Evolutionary conservation across 2,797 vertebrate genomes (phyloP), one percentile per base, ranked within the genome.

Genomic region (Dryobates pubescens): DNA sequence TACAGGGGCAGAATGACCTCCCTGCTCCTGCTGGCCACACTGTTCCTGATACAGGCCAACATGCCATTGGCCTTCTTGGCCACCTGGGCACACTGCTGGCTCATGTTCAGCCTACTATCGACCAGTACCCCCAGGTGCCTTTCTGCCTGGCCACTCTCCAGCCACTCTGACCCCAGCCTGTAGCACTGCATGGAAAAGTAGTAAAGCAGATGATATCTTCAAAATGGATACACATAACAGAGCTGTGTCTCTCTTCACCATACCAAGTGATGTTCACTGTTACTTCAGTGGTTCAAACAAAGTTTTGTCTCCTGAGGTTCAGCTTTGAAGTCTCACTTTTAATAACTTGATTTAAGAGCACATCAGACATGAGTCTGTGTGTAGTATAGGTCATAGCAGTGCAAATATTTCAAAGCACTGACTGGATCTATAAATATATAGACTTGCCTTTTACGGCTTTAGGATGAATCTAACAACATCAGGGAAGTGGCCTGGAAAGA

Each of bases 201-300:
- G 20, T 43, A 79, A 58, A 65, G 49, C 10, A 53, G 24, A 26
- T 30, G 4, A 11, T 7, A 14, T 62, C 32, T 65, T 49, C 49
- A 69, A 45, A 24, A 41, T 30, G 23, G 10, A 9, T 41, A 32
- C 17, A 23, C 11, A 8, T 3, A 45, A 17, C 6, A 67, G 16
- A 67, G 30, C 14, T 47, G 9, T 29, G 7, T 1, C 15, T 5
- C 29, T 73, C 26, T 57, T 69, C 22, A 38, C 8, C 1, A 0
- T 16, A 20, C 2, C 20, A 43, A 20, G 27, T 38, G 9, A 62
- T 1, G 2, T 29, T 67, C 36, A 23, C n/a, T 59, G 3, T 41
- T 80, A 34, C 17, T 56, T 32, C 10, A 51, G 10, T 8, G 3
- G 17, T 27, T 54, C 22, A 36, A 9, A 17, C 1, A 58, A 88